These are phyloP conservation scores for Halcyon senegalensis DNA, from an alignment of 2,113 vertebrate species.

Conservation along the genomic window DNA sequence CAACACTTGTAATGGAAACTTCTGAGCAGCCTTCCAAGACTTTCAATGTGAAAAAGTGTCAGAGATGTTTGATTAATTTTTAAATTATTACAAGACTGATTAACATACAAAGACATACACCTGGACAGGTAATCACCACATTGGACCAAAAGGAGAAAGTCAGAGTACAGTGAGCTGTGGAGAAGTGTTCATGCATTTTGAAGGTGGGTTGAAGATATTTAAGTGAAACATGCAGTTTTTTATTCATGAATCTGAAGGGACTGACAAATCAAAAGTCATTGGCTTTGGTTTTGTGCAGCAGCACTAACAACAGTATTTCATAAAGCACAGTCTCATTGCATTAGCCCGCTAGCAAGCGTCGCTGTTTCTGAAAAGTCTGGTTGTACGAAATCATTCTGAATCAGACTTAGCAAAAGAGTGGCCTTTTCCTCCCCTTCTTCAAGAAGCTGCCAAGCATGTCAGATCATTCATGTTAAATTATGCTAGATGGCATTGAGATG, in stretches of 20 bases:
- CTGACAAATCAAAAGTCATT: background rate
- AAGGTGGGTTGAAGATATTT: background rate
- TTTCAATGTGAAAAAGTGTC: background rate
- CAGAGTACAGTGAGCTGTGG: background rate
- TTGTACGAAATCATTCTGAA: background rate
- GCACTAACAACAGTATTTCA: background rate
- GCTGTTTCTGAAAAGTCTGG: slow-evolving; percentile 3
- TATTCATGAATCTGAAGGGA: background rate
- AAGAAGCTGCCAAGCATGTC: slow-evolving; percentile 52
- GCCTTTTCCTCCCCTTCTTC: background rate
- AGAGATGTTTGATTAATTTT: background rate
- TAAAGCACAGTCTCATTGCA: background rate
- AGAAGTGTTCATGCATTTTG: background rate
- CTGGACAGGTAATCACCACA: background rate
- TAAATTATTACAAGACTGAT: background rate
- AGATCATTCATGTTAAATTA: slow-evolving; percentile 66
- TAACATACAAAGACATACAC: background rate
- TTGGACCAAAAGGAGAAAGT: background rate
- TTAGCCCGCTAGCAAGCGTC: background rate
- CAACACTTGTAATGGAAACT: background rate
- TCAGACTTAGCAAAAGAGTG: slow-evolving; percentile 32
- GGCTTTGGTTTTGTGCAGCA: background rate
- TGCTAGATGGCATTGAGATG: slow-evolving; percentile 34
- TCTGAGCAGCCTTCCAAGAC: background rate
- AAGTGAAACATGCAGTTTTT: background rate